Base-by-base conservation (phyloP, 2,113 vertebrate genomes). In the Nycticorax nycticorax region DNA sequence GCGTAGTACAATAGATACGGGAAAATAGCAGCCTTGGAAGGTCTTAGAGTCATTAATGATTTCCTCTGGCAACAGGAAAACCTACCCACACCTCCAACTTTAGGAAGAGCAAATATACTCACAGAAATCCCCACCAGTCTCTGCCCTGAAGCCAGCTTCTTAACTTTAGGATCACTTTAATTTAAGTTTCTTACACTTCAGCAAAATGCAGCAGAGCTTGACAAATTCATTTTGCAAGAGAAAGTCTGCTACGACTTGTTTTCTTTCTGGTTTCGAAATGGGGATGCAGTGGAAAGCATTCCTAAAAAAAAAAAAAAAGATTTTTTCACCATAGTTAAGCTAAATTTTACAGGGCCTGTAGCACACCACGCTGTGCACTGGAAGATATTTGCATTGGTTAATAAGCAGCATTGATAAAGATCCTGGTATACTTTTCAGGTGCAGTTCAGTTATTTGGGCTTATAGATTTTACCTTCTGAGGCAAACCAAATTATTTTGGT, bases 141-240 rank as follows among this genome's bases (percentile, higher is more conserved):
- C 64, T 91, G 69, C 74, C 73, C 80, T 57, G 86, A 75, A 93
- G 83, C 45, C 80, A 85, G 35, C 33, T 79, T 66, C 71, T 88
- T 85, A 53, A 52, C 41, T 87, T 87, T 27, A 22, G 33, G 50
- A 85, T 95, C 10, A 32, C 66, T 91, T 97, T 89, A 85, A 81
- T 92, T 80, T 62, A 48, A 62, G 80, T 91, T 97, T 94, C 78
- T 76, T 91, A 39, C 81, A 89, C 74, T 82, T 91, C 95, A 96
- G 95, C 89, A 95, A 88, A 94, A 88, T 50, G 69, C 96, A 96
- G 62, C 83, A 76, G 89, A 95, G 95, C 84, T 89, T 74, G 84
- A 95, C 57, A 95, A 95, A 97, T 75, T 82, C 22, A 83, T 95
- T 95, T 95, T 91, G 85, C 69, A 62, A 74, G 80, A 55, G 48